Conservation (phyloP, 1,140 invertebrate species). For the Solen grandis region DNA sequence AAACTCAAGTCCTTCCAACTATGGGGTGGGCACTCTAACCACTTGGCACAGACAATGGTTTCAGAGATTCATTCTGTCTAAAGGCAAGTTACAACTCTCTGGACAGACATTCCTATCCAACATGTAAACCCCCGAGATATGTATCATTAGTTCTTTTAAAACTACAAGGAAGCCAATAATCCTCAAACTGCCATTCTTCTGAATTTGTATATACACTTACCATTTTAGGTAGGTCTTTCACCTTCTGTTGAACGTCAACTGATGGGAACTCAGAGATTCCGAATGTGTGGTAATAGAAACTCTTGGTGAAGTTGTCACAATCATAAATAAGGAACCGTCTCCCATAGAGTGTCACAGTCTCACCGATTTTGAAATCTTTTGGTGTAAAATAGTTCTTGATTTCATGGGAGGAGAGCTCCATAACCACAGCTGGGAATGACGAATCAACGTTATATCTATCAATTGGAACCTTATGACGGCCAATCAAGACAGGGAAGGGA, state of each 20-base stretch:
- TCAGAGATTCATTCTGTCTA: too few species aligned
- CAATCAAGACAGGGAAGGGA: conserved; percentile 87
- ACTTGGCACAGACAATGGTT: too few species aligned
- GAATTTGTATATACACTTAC: too few species aligned
- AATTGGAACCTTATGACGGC: conserved; percentile 89
- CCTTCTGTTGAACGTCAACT: conserved; percentile 74
- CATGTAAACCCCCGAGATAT: too few species aligned
- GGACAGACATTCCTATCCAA: too few species aligned
- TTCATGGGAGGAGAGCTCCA: conserved; percentile 87
- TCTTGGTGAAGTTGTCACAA: conserved; percentile 90
- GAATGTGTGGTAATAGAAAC: conserved; percentile 88
- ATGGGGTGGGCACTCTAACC: too few species aligned
- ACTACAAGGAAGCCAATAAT: too few species aligned
- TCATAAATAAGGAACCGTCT: conserved; percentile 89
- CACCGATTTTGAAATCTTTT: conserved; percentile 89
- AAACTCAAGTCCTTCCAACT: too few species aligned
- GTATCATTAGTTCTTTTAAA: too few species aligned
- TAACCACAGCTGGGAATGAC: conserved; percentile 75
- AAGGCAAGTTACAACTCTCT: too few species aligned
- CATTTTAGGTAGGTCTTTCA: conserved; percentile 77
- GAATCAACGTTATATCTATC: conserved; percentile 87
- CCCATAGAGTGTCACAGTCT: conserved; percentile 89
- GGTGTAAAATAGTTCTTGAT: conserved; percentile 88
- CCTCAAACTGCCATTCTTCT: too few species aligned
- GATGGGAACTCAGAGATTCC: conserved; percentile 80